Base-by-base conservation (phyloP, 2,797 vertebrate species). In the Salarias fasciatus region DNA sequence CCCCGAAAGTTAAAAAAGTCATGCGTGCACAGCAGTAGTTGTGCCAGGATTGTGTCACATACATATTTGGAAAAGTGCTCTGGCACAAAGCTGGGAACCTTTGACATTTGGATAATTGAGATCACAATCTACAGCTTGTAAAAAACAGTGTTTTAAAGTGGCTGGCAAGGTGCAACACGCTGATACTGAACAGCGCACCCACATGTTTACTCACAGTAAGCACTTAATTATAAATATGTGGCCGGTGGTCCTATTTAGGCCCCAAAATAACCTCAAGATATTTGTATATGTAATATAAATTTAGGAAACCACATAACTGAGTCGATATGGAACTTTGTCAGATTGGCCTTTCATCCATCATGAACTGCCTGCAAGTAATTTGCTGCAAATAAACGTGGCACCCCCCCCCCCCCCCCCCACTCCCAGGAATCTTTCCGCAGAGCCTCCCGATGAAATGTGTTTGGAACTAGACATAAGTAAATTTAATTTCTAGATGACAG, bases 311-410 rank as follows among this genome's bases (percentile, higher is more conserved):
- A 41, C 33, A 35, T 9, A 24, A 24, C 18, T 2, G 18, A 24
- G 18, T 24, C 18, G 10, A 43, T 15, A 29, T 38, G n/a, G 0
- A 52, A 6, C 15, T 53, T 8, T 2, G 11, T 10, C 30, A 11
- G 15, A 2, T 41, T 43, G 11, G 6, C 33, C 54, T 31, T 5
- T n/a, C 18, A 37, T 44, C 35, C 15, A 37, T 71, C 53, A 14
- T 4, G 5, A 7, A 45, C 29, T 37, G 30, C 31, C 24, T 43
- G 7, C 33, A 13, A 43, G 45, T 38, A 37, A 30, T 18, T 8
- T 42, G 35, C 40, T 11, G 50, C 40, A 28, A 45, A 77, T 41
- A 48, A 37, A 41, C 6, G 9, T 11, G 30, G 18, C 31, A 35
- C 15, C 36, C 52, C 2, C 24, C 7, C 10, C 43, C 14, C n/a